A percentile compares a stretch with the other conserved stretches of the same genome.
phyloP scores from a whole-genome alignment of 2,797 vertebrate genomes.

The Enteromius viviparus region DNA sequence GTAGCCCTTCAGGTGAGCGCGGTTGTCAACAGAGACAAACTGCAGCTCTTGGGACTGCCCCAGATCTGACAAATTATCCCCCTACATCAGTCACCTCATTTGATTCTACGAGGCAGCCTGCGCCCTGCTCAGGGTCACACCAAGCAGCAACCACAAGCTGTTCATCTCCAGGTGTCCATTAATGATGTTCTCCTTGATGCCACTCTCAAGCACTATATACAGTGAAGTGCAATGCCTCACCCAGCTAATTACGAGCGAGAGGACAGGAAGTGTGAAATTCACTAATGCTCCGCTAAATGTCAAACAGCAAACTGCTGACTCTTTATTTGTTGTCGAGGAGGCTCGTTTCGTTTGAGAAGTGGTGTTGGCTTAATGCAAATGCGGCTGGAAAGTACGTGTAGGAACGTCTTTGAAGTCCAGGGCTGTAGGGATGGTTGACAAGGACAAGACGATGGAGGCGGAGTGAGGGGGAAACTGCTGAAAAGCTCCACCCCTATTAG shows the following conservation, averaged over 20 bases:
- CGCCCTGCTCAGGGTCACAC: constrained; percentile 79
- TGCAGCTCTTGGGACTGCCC: constrained; percentile 94
- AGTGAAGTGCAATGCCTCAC: constrained; percentile 70
- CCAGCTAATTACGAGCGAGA: constrained; percentile 75
- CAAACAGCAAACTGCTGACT: constrained; percentile 63
- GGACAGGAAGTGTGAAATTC: constrained; percentile 56
- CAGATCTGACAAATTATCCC: constrained; percentile 87
- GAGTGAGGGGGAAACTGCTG: constrained; percentile 64
- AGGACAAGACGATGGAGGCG: constrained; percentile 57
- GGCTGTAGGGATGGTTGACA: constrained; percentile 67
- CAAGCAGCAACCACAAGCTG: constrained; percentile 82
- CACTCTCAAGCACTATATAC: constrained; percentile 71
- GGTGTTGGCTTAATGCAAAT: constrained; percentile 55
- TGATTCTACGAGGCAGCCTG: constrained; percentile 76
- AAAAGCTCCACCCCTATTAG: constrained; percentile 73
- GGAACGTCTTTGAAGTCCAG: constrained; percentile 69
- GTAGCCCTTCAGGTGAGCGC: constrained; percentile 84
- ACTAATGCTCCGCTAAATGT: constrained; percentile 60
- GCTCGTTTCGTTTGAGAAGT: constrained; percentile 38
- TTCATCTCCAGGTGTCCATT: constrained; percentile 85
- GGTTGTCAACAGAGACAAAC: constrained; percentile 95
- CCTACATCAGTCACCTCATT: constrained; percentile 81
- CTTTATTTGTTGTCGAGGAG: constrained; percentile 56
- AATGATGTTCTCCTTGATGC: constrained; percentile 84
- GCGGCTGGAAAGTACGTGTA: constrained; percentile 38